phyloP scores from a whole-genome alignment of 2,888 invertebrate species.

The Drosophila stalkeri region DNA sequence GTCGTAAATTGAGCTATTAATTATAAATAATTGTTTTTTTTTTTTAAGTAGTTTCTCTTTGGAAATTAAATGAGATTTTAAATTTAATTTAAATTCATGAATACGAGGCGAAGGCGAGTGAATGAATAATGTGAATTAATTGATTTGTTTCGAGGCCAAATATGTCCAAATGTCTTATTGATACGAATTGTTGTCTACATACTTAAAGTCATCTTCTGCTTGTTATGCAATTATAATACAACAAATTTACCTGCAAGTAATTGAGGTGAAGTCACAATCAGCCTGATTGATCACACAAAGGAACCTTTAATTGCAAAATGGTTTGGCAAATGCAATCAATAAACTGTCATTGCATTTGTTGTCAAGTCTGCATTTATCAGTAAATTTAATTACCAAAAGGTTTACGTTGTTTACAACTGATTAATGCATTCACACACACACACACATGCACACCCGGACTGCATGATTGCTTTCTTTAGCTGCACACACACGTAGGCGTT shows the following conservation, averaged over 20 bases:
- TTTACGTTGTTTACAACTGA: slow-evolving; percentile 54
- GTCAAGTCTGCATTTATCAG: slow-evolving; percentile 46
- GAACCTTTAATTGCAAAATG: slow-evolving; percentile 22
- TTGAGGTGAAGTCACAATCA: neutral
- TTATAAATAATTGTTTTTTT: no score
- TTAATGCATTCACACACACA: slow-evolving; percentile 40
- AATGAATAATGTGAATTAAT: neutral
- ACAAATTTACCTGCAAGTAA: neutral
- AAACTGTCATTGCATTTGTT: slow-evolving; percentile 36
- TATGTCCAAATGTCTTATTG: neutral
- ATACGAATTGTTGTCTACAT: neutral
- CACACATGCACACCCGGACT: neutral
- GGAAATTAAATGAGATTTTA: no score
- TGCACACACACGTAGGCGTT: slow-evolving; percentile 17
- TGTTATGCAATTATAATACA: neutral
- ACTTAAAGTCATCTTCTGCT: neutral
- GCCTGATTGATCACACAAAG: slow-evolving; percentile 11
- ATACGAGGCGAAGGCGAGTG: neutral
- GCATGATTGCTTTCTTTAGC: slow-evolving; percentile 13
- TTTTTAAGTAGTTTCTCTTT: no score
- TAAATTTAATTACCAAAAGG: slow-evolving; percentile 59
- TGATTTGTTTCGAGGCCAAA: neutral
- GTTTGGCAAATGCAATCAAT: slow-evolving; percentile 33
- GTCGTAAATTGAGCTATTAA: no score
- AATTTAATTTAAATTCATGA: neutral